phyloP scores from a whole-genome alignment of 2,113 vertebrate species.

The Poeciliopsis turrubarensis region DNA sequence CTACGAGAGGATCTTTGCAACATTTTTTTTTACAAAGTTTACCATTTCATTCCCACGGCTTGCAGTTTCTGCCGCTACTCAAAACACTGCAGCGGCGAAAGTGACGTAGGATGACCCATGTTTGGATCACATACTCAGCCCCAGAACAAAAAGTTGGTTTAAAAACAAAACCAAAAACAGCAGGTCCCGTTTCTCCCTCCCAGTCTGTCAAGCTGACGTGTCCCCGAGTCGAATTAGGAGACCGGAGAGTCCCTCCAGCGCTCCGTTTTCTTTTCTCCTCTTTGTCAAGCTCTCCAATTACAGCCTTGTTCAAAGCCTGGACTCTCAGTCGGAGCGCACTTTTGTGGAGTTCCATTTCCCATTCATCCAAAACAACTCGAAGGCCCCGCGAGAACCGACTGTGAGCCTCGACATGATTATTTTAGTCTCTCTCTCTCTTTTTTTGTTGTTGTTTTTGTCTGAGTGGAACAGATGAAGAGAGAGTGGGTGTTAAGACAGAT shows the following conservation, averaged over 20 bases:
- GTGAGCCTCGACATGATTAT: conserved; percentile 25
- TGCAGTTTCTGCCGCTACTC: too few species aligned
- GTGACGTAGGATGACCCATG: background rate
- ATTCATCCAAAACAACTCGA: conserved; percentile 45
- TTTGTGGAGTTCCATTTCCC: conserved; percentile 29
- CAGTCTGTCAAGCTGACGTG: conserved; percentile 35
- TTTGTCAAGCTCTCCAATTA: conserved; percentile 61
- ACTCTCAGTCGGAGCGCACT: conserved; percentile 41
- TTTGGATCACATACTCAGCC: background rate
- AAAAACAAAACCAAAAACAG: background rate
- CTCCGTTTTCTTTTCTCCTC: conserved; percentile 5
- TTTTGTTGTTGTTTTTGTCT: background rate
- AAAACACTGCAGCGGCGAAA: too few species aligned
- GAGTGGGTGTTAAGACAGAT: background rate
- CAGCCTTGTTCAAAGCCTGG: conserved; percentile 50
- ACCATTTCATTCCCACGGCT: background rate
- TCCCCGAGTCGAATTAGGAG: conserved; percentile 50
- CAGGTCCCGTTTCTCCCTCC: conserved; percentile 11
- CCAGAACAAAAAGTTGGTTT: background rate
- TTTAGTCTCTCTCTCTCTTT: conserved; percentile 5
- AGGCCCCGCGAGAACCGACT: conserved; percentile 30
- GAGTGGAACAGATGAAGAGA: conserved; percentile 11
- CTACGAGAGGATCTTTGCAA: background rate
- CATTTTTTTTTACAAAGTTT: background rate
- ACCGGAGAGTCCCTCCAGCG: conserved; percentile 41